Base-by-base conservation (phyloP, 2,113 vertebrate genomes). In the Gavia stellata region DNA sequence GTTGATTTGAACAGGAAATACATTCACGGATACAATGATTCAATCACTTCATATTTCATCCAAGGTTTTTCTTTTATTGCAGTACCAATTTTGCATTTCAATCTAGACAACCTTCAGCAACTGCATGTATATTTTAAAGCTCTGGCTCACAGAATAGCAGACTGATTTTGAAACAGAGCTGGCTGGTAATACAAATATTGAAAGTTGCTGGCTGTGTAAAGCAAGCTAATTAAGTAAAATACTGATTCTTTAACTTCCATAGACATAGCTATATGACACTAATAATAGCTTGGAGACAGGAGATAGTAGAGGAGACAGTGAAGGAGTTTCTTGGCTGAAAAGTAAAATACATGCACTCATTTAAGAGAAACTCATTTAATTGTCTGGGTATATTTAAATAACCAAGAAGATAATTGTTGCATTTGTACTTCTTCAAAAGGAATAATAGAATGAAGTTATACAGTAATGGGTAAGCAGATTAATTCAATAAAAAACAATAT, bases 331-430 rank as follows among this genome's bases (percentile, higher is more conserved):
- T 84, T 42, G 55, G 38, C 20, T 86, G 42, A 71, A 86, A 89
- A 94, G 14, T 77, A 58, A 91, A 96, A 88, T 73, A 52, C 34
- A 72, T 61, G 9, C 58, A 47, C 26, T 91, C 61, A 89, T 91
- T 95, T 86, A 89, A 91, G n/a, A 74, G 29, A 81, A 91, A 58
- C 6, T 72, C 61, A n/a, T 96, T 92, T 87, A 94, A 91, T 93
- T 91, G 73, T 47, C 78, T 82, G 70, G 13, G 0, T 36, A 8
- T 42, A 72, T 82, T 82, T 73, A 90, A 94, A 90, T 34, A 90
- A 68, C 7, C 14, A 87, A 72, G 44, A 71, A 91, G 23, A 40
- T 56, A 92, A 89, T 79, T 68, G 16, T 81, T 83, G 13, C 55
- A 40, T 87, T 96, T 63, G 14, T 90, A 68, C 12, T 87, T 50